Percentiles rank a stretch among this genome's conserved stretches.
Evolutionary conservation across 2,113 vertebrate species (phyloP).

Genomic region (Thamnophis sirtalis): DNA sequence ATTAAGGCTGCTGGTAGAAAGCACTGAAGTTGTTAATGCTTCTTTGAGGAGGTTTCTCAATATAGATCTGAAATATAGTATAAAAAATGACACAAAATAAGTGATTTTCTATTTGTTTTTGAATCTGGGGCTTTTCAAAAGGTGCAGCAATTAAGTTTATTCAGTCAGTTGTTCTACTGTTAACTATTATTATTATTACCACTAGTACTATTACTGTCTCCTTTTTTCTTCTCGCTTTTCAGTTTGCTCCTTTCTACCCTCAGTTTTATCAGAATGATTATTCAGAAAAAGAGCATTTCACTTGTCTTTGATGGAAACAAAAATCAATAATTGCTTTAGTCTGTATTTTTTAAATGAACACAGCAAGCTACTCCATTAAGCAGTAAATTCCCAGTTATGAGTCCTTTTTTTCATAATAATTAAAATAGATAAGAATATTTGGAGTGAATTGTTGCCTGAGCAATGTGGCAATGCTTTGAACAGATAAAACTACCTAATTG

Average conservation of each 20-base stretch:
- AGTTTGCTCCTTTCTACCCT: constrained; percentile 33
- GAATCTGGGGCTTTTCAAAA: not conserved
- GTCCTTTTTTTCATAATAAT: constrained; percentile 54
- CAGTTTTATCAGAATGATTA: constrained; percentile 47
- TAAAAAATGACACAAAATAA: not conserved
- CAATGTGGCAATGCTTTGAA: constrained; percentile 2
- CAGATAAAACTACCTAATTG: constrained; percentile 40
- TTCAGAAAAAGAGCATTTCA: constrained; percentile 45
- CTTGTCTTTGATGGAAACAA: constrained; percentile 15
- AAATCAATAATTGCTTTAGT: constrained; percentile 44
- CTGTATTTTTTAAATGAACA: constrained; percentile 59
- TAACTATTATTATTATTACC: not conserved
- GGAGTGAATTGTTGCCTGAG: constrained; percentile 39
- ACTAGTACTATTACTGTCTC: not conserved
- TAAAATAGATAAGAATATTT: constrained; percentile 43
- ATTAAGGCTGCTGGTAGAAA: not conserved
- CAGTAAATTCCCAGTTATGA: constrained; percentile 37
- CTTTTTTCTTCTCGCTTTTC: not conserved
- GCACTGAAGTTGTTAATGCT: not conserved
- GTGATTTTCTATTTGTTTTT: not conserved
- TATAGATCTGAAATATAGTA: not conserved
- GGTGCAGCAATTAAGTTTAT: not conserved
- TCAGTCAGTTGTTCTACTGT: not conserved
- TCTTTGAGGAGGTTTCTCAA: not conserved
- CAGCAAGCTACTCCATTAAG: constrained; percentile 53